A percentile compares a stretch with the other conserved stretches of the same genome.
phyloP scores from a whole-genome alignment of 2,113 vertebrate genomes.

The Lipophrys pholis region DNA sequence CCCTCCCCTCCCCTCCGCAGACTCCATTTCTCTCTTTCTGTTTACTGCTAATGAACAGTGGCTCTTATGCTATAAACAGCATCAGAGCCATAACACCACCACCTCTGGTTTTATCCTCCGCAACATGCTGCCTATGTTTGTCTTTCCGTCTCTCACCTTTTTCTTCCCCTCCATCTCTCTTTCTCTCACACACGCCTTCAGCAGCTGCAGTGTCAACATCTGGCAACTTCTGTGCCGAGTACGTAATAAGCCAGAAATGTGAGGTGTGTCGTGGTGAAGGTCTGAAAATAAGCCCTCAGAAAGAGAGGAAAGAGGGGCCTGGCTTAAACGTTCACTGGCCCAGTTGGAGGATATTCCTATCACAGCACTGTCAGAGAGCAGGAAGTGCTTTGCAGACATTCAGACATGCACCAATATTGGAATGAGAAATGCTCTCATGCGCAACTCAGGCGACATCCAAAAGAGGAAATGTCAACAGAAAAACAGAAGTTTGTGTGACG shows the following conservation, averaged over 20 bases:
- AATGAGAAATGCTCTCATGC: slow-evolving; percentile 16
- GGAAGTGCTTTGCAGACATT: slow-evolving; percentile 64
- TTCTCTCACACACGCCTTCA: slow-evolving; percentile 1
- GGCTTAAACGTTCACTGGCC: slow-evolving; percentile 11
- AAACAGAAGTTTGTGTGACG: slow-evolving; percentile 44
- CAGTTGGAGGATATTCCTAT: slow-evolving; percentile 60
- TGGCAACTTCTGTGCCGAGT: slow-evolving; percentile 33
- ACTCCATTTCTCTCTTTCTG: slow-evolving; percentile 24
- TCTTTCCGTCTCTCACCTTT: slow-evolving; percentile 26
- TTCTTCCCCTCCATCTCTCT: neutral
- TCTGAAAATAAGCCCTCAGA: slow-evolving; percentile 35
- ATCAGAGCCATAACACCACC: slow-evolving; percentile 21
- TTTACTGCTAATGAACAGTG: slow-evolving; percentile 43
- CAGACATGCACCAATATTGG: slow-evolving; percentile 2
- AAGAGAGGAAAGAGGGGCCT: slow-evolving; percentile 36
- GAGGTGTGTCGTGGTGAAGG: slow-evolving; percentile 36
- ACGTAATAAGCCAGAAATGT: slow-evolving; percentile 47
- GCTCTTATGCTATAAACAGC: slow-evolving; percentile 44
- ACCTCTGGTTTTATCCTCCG: slow-evolving; percentile 22
- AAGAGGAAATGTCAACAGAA: slow-evolving; percentile 60
- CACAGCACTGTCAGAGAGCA: slow-evolving; percentile 61
- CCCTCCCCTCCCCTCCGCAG: neutral
- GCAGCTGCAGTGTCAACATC: slow-evolving; percentile 40
- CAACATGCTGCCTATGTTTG: neutral
- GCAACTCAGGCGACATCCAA: slow-evolving; percentile 37